Conservation (phyloP, 2,888 invertebrate genomes). For the Acanthoscelides obtectus region DNA sequence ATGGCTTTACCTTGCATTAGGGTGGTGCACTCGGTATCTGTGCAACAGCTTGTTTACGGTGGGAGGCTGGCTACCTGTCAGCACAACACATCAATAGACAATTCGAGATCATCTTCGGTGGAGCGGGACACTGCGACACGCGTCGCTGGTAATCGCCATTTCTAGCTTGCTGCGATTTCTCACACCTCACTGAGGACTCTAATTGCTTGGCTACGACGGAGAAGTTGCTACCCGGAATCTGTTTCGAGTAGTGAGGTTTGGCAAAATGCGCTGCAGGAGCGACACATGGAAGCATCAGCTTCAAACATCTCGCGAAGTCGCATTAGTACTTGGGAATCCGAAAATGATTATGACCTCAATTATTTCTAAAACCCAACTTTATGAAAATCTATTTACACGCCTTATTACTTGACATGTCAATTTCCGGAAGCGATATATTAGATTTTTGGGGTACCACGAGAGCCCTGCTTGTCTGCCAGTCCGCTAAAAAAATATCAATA, state of each 20-base stretch:
- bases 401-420: too few species aligned
- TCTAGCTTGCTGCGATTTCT: constrained; percentile 25
- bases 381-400: too few species aligned
- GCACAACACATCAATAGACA: constrained; percentile 32
- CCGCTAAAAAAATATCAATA: too few species aligned
- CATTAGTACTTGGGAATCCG: too few species aligned
- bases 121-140: constrained; percentile 29
- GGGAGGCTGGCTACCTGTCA: constrained; percentile 27
- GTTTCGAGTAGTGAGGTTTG: background rate
- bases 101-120: constrained; percentile 35
- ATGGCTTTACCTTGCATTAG: background rate
- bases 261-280: background rate
- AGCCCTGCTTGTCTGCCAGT: too few species aligned
- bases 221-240: background rate
- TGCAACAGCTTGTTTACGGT: constrained; percentile 44
- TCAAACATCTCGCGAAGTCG: too few species aligned
- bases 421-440: too few species aligned
- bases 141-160: constrained; percentile 30
- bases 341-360: too few species aligned
- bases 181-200: constrained; percentile 26
- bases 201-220: constrained; percentile 27
- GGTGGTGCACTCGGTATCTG: constrained; percentile 27
- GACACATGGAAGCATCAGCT: background rate
- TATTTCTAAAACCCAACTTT: too few species aligned
- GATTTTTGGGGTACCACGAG: too few species aligned